phyloP scores from a whole-genome alignment of 2,113 vertebrate species.

The Rhinoderma darwinii region DNA sequence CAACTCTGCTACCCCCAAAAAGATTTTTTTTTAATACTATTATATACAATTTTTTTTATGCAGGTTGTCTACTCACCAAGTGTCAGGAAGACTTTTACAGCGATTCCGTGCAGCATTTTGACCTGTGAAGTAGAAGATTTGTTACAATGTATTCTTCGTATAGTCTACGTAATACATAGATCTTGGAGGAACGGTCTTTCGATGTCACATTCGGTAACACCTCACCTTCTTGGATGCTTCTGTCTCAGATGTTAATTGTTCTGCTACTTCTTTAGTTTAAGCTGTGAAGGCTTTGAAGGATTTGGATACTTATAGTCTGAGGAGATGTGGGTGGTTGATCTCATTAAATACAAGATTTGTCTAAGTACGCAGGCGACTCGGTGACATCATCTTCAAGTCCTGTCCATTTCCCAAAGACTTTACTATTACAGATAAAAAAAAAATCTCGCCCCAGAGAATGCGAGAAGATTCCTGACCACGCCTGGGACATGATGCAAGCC shows the following conservation, averaged over 20 bases:
- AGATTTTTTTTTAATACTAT: too few relatives aligned
- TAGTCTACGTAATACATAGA: too few relatives aligned
- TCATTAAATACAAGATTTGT: slow-evolving; percentile 35
- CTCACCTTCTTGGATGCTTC: neutral
- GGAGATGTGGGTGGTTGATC: slow-evolving; percentile 3
- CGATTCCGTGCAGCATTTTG: slow-evolving; percentile 20
- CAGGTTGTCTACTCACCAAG: slow-evolving; percentile 18
- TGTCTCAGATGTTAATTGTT: neutral
- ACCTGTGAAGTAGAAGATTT: neutral
- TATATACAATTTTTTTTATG: neutral
- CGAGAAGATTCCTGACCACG: neutral
- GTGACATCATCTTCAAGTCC: slow-evolving; percentile 28
- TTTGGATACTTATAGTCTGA: slow-evolving; percentile 30
- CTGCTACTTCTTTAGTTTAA: neutral
- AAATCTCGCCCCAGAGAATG: slow-evolving; percentile 17
- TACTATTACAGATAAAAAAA: neutral
- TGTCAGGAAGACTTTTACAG: neutral
- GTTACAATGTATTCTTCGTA: neutral
- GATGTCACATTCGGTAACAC: neutral
- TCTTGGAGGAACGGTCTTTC: neutral
- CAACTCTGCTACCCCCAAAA: neutral
- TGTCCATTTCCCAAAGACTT: neutral
- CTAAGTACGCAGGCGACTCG: neutral
- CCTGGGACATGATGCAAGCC: neutral
- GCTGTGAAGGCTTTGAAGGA: neutral